A percentile compares a stretch with the other conserved stretches of the same genome.
phyloP scores from a whole-genome alignment of 2,888 invertebrate species.

The Nomada ruficornis region DNA sequence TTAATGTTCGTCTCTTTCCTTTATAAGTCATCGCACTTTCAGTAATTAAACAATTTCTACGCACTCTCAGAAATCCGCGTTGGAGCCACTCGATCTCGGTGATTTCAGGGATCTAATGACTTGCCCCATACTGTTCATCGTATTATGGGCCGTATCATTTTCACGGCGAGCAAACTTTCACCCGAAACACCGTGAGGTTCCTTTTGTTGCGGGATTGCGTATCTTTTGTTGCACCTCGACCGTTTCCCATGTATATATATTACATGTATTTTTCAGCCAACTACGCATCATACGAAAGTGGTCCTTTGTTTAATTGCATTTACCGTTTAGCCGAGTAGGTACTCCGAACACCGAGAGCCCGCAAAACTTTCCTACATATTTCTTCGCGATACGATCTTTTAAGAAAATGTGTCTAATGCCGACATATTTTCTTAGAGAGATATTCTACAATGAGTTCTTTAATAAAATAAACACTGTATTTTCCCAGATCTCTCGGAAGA shows the following conservation, averaged over 20 bases:
- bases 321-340: not conserved
- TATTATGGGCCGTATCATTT: constrained; percentile 65
- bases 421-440: too few relatives aligned
- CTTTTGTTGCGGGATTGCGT: constrained; percentile 66
- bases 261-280: constrained; percentile 6
- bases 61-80: constrained; percentile 7
- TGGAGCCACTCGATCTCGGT: constrained; percentile 44
- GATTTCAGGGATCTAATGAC: constrained; percentile 67
- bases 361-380: not conserved
- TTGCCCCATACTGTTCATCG: constrained; percentile 37
- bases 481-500: too few relatives aligned
- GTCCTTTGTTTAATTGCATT: constrained; percentile 17
- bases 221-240: constrained; percentile 42
- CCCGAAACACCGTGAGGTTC: constrained; percentile 59
- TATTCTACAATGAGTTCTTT: too few relatives aligned
- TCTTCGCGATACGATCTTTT: too few relatives aligned
- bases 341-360: not conserved
- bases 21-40: constrained; percentile 27
- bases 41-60: constrained; percentile 51
- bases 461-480: too few relatives aligned
- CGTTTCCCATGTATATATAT: constrained; percentile 41
- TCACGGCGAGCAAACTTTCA: constrained; percentile 72
- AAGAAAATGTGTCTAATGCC: too few relatives aligned
- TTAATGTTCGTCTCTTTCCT: not conserved
- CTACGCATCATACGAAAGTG: constrained; percentile 20